Evolutionary conservation across 1,140 invertebrate species (phyloP).

Genomic region (Argopecten irradians): DNA sequence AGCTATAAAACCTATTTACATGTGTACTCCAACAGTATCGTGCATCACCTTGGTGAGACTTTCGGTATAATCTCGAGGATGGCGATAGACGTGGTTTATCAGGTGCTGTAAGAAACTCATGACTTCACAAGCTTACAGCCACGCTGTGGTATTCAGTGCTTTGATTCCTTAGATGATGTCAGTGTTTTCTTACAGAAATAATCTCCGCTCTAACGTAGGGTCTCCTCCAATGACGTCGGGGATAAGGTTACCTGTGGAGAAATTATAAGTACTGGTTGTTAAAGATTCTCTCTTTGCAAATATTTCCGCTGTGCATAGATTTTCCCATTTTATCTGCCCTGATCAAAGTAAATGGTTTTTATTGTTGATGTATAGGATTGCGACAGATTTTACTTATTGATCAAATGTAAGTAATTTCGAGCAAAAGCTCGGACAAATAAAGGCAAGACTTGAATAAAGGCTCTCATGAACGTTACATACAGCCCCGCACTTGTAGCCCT

Average conservation of each 20-base stretch:
- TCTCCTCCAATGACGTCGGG: background rate
- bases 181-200: background rate
- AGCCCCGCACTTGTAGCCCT: background rate
- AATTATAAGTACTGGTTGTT: background rate
- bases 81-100: background rate
- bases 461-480: background rate
- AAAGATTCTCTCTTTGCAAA: background rate
- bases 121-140: background rate
- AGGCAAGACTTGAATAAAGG: background rate
- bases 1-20: background rate
- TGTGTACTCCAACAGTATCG: background rate
- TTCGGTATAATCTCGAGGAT: background rate
- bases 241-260: background rate
- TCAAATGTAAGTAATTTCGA: background rate
- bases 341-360: background rate
- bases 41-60: background rate
- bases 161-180: background rate
- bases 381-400: background rate
- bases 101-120: background rate
- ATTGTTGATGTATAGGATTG: background rate
- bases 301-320: background rate
- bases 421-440: background rate
- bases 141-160: background rate
- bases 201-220: background rate
- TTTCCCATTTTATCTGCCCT: background rate